Evolutionary conservation across 2,797 vertebrate genomes (phyloP), one percentile per base, ranked within the genome.

Genomic region (Argentina silus): DNA sequence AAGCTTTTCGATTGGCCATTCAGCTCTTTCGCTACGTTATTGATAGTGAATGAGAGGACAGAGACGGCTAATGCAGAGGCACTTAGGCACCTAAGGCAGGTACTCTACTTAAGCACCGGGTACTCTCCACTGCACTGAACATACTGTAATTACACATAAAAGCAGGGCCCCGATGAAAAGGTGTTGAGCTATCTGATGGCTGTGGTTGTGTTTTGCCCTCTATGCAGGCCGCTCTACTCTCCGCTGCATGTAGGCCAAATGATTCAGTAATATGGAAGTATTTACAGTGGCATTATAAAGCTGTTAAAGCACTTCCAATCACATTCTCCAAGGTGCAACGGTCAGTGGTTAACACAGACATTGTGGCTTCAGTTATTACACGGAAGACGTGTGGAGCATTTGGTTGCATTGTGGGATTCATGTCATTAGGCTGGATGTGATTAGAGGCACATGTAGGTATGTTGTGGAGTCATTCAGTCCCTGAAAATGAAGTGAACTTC

Each of bases 121-220:
- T 23, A 14, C 56, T 15, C 17, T 44, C 27, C 48, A 44, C 42
- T 55, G 60, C 7, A 10, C 51, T 47, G 48, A 53, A 72, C 64
- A 50, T 21, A 17, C 55, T 57, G 67, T 57, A 72, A 72, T 72
- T 65, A 66, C 71, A 73, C 71, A 66, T 50, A 55, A 72, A 73
- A 57, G 71, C 71, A 56, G 51, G 62, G 8, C 51, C 14, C 17
- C 51, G 2, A 66, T 65, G 45, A 56, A 66, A 27, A 56, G 50
- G 42, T 57, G 71, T 23, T 10, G 27, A 53, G 61, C 47, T 44
- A 64, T 51, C 60, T 55, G 43, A 64, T 64, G 70, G 70, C 12
- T 12, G 19, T 45, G 14, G 61, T 42, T 53, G 14, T 61, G 15
- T 10, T 45, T 14, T 45, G 11, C 14, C 21, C 59, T 7, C 42